Percentiles rank a stretch among this genome's conserved stretches.
phyloP scores from a whole-genome alignment of 2,888 invertebrate genomes.

The Cactoblastis cactorum region DNA sequence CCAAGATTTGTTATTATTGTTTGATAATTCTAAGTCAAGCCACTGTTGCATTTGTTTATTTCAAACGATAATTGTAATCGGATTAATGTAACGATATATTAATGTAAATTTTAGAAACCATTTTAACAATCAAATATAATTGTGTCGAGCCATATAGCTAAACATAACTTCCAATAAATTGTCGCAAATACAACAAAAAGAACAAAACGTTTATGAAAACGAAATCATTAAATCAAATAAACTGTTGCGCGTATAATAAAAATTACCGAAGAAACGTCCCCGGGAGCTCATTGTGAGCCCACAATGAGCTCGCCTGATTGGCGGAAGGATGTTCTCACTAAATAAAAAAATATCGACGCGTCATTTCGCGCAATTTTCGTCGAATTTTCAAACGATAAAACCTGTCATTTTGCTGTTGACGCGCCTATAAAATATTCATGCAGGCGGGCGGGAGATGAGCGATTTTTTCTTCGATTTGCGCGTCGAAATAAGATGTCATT shows the following conservation, averaged over 20 bases:
- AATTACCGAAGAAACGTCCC: constrained; percentile 66
- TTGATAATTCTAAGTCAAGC: constrained; percentile 43
- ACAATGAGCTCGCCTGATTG: constrained; percentile 77
- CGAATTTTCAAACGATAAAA: constrained; percentile 80
- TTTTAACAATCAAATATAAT: not conserved
- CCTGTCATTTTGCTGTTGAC: constrained; percentile 79
- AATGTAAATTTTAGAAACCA: constrained; percentile 3
- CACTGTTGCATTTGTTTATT: constrained; percentile 36
- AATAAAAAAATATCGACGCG: constrained; percentile 78
- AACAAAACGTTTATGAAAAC: constrained; percentile 29
- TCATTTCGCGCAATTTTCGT: constrained; percentile 77
- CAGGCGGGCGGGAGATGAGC: constrained; percentile 74
- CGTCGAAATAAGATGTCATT: constrained; percentile 80
- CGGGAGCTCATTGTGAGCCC: constrained; percentile 67
- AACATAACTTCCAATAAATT: too few species aligned
- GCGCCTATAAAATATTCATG: constrained; percentile 80
- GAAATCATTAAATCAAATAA: constrained; percentile 54
- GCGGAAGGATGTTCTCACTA: constrained; percentile 79
- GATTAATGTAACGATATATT: constrained; percentile 30
- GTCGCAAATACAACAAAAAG: constrained; percentile 13
- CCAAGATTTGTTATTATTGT: constrained; percentile 60
- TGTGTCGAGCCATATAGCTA: too few species aligned
- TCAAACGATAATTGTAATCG: constrained; percentile 37
- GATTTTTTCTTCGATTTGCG: constrained; percentile 79
- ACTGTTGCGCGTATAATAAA: constrained; percentile 73